phyloP scores from a whole-genome alignment of 2,113 vertebrate species.

The Hylia prasina region DNA sequence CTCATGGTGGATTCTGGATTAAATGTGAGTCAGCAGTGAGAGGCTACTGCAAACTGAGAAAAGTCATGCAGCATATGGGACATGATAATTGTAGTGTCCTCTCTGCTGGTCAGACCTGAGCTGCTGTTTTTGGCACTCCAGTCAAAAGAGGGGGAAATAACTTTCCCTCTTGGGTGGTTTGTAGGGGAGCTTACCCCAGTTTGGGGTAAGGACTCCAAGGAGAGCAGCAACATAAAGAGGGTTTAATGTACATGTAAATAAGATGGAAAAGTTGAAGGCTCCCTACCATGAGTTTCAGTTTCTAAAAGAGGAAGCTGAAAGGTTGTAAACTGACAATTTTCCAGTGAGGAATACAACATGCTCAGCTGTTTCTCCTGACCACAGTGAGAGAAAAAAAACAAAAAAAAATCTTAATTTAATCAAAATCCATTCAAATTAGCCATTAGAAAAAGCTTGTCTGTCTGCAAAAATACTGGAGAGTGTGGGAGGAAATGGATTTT shows the following conservation, averaged over 20 bases:
- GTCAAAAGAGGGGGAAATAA: background rate
- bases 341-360: background rate
- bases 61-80: background rate
- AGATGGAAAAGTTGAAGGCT: background rate
- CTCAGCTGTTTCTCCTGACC: background rate
- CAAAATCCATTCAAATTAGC: background rate
- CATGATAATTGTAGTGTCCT: background rate
- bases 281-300: background rate
- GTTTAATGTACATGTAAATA: background rate
- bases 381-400: background rate
- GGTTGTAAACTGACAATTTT: background rate
- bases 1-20: background rate
- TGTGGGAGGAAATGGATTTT: background rate
- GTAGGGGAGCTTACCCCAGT: fast-evolving
- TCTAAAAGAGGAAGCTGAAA: background rate
- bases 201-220: background rate
- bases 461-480: background rate
- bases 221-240: background rate
- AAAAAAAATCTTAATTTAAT: background rate
- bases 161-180: background rate
- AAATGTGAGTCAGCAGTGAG: background rate
- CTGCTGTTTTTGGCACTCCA: background rate
- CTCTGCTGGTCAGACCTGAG: background rate
- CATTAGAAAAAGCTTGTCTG: background rate
- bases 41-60: background rate